These are phyloP conservation scores for Cinclus cinclus DNA, from an alignment of 2,113 vertebrate genomes.

Conservation along the genomic window DNA sequence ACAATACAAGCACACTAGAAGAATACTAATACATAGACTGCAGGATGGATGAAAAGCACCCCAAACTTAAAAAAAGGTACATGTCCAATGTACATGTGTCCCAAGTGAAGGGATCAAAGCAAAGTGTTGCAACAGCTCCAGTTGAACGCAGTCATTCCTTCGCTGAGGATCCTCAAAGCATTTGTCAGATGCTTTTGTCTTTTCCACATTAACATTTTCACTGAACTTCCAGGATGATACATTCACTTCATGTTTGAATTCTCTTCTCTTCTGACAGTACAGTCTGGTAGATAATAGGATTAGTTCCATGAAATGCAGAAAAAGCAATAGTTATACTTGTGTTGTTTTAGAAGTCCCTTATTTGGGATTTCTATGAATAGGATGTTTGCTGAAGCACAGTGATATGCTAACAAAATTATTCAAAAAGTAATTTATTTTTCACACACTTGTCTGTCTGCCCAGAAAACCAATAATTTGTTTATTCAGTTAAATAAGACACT, in stretches of 20 bases:
- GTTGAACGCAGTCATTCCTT: not conserved
- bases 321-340: not conserved
- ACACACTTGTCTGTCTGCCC: not conserved
- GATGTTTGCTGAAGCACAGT: not conserved
- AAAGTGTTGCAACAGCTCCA: not conserved
- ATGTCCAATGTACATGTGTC: not conserved
- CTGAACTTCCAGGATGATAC: not conserved
- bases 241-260: not conserved
- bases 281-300: not conserved
- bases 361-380: not conserved
- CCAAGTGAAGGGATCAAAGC: not conserved
- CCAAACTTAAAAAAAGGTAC: not conserved
- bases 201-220: not conserved
- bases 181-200: not conserved
- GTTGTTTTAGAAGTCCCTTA: not conserved
- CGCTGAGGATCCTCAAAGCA: not conserved
- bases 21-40: not conserved
- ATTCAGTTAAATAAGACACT: conserved; percentile 18
- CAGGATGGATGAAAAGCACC: not conserved
- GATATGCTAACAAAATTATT: not conserved
- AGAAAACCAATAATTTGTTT: conserved; percentile 24
- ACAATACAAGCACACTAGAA: not conserved
- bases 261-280: not conserved
- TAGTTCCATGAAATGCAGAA: conserved; percentile 5
- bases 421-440: conserved; percentile 14